Evolutionary conservation across 2,113 vertebrate genomes (phyloP).

Genomic region (Misgurnus anguillicaudatus): DNA sequence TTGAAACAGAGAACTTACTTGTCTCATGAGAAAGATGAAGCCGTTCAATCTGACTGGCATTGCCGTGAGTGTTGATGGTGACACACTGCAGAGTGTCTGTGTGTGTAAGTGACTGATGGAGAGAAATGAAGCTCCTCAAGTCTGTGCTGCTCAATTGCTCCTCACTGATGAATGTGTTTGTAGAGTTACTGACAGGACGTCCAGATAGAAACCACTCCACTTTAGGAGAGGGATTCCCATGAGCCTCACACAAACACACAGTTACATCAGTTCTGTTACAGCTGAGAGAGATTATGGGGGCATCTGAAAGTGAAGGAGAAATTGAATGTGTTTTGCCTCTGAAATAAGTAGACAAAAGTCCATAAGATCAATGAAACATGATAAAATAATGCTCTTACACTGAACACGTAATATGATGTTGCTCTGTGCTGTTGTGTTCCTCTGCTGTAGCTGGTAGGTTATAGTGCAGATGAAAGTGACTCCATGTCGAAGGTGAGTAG

Average conservation of each 20-base stretch:
- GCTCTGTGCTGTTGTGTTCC: background rate
- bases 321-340: too few species aligned
- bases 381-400: background rate
- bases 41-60: too few species aligned
- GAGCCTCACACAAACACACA: too few species aligned
- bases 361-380: background rate
- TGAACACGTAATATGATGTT: constrained; percentile 8
- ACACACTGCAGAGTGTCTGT: too few species aligned
- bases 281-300: too few species aligned
- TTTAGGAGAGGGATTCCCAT: constrained; percentile 30
- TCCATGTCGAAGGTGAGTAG: constrained; percentile 28
- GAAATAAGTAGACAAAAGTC: background rate
- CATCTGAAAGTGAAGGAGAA: constrained; percentile 1
- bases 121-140: constrained; percentile 57
- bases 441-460: constrained; percentile 31
- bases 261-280: too few species aligned
- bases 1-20: too few species aligned
- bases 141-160: constrained; percentile 28
- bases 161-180: constrained; percentile 51
- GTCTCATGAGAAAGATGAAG: too few species aligned
- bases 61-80: too few species aligned
- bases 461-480: constrained; percentile 18
- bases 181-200: constrained; percentile 58
- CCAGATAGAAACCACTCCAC: constrained; percentile 67
- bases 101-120: constrained; percentile 24